Evolutionary conservation across 2,113 vertebrate genomes (phyloP), one percentile per base, ranked within the genome.

Genomic region (Capreolus pygargus): DNA sequence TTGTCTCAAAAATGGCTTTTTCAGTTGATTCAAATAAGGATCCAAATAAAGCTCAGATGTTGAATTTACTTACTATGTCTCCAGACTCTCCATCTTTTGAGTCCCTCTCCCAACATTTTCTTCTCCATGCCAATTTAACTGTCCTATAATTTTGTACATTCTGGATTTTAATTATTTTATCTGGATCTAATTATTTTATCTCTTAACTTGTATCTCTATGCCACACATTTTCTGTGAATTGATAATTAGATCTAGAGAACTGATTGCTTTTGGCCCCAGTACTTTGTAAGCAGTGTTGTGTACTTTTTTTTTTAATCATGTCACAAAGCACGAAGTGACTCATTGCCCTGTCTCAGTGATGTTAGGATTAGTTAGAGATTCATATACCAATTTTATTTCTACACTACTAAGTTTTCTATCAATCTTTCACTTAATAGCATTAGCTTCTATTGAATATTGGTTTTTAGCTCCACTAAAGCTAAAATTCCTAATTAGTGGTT

Each of bases 401-500:
- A 43, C 13, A 5, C 82, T 94, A 76, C 4, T 91, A 79, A 39
- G 30, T 94, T 94, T 91, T 64, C 54, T 57, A 1, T 96, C 7
- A 43, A 10, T 50, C 58, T 95, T 92, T 95, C 33, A 86, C 54
- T 89, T 93, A 57, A 57, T 89, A 54, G 10, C 28, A 58, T 90
- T 78, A 47, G 5, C 8, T 47, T 86, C 25, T 78, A 60, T 45
- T 90, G 43, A 78, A 61, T 96, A 45, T 45, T 88, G 76, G 88
- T 79, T 50, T n/a, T 57, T 88, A 43, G 25, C 39, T 96, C 28
- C 85, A n/a, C 52, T 91, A 91, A 60, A 16, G 14, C 61, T 64
- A n/a, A 36, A 70, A 13, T 95, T 89, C 43, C 83, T 93, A 91
- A 86, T 64, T 57, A 86, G 36, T 93, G 13, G 91, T 95, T 91